Percentiles rank a stretch among this genome's conserved stretches.
These are phyloP conservation scores for Brachyistius frenatus DNA, from an alignment of 2,113 vertebrate genomes.

Conservation along the genomic window DNA sequence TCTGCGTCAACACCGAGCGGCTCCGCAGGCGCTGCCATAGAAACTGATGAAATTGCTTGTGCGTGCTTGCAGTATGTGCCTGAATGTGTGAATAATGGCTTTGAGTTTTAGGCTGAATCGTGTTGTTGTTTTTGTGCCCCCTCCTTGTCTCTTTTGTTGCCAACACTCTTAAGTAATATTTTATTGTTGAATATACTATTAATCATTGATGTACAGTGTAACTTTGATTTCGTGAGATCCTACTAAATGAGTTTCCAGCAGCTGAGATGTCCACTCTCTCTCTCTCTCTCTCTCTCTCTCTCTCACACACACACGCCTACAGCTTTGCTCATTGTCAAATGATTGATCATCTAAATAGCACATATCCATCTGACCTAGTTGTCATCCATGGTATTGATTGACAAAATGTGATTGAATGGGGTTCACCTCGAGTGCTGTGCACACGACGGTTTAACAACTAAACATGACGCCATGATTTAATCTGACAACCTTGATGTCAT, in stretches of 20 bases:
- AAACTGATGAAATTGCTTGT: slow-evolving; percentile 20
- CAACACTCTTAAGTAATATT: too few relatives aligned
- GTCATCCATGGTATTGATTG: slow-evolving; percentile 33
- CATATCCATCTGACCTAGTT: slow-evolving; percentile 38
- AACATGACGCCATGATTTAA: slow-evolving; percentile 6
- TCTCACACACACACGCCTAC: background rate
- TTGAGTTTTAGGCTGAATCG: background rate
- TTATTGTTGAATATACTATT: too few relatives aligned
- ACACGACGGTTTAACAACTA: slow-evolving; percentile 5
- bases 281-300: background rate
- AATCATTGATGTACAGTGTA: too few relatives aligned
- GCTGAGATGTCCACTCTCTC: background rate
- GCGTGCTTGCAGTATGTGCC: background rate
- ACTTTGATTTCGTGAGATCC: slow-evolving; percentile 13
- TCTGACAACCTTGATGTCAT: background rate
- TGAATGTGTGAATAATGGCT: background rate
- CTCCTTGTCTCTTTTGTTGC: too few relatives aligned
- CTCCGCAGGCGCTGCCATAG: slow-evolving; percentile 18
- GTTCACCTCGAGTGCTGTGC: slow-evolving; percentile 13
- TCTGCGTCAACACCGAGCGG: background rate
- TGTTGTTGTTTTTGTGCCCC: too few relatives aligned
- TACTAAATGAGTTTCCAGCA: background rate
- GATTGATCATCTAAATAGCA: slow-evolving; percentile 43
- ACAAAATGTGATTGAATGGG: slow-evolving; percentile 42
- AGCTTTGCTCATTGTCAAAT: background rate